Percentiles rank a stretch among this genome's conserved stretches.
These are phyloP conservation scores for Mirounga angustirostris DNA, from an alignment of 2,113 vertebrate genomes.

Conservation along the genomic window DNA sequence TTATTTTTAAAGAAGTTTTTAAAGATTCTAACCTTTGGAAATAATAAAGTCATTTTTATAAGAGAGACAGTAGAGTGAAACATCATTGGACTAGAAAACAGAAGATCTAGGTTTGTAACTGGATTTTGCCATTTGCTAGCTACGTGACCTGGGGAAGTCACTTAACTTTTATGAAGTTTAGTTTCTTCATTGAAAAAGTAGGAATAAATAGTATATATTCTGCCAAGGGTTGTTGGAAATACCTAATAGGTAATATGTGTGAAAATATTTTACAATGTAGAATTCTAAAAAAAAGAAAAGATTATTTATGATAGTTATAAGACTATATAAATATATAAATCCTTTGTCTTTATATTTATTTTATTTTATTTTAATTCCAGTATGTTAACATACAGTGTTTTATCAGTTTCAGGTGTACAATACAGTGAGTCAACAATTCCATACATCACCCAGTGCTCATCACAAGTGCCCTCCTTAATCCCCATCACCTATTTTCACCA, in stretches of 20 bases:
- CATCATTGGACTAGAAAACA: not conserved
- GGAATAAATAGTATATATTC: not conserved
- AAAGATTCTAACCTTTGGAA: not conserved
- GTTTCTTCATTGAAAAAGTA: constrained; percentile 15
- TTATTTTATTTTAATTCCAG: not conserved
- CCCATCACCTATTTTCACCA: not conserved
- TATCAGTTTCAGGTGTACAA: not conserved
- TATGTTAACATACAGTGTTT: not conserved
- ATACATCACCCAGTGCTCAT: not conserved
- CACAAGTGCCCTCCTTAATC: not conserved
- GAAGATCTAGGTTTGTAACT: not conserved
- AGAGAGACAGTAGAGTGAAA: not conserved
- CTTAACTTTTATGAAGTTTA: not conserved
- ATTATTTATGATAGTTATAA: not conserved
- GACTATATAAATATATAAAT: not conserved
- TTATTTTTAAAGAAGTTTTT: not conserved
- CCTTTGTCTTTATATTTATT: not conserved
- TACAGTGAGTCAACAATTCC: not conserved
- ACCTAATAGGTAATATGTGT: not conserved
- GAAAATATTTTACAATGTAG: not conserved
- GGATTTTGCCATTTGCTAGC: not conserved
- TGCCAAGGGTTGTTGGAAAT: constrained; percentile 3
- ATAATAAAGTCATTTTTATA: not conserved
- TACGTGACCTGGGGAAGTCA: not conserved
- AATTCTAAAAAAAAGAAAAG: constrained; percentile 9